Base-by-base conservation (phyloP, 2,888 invertebrate species). In the Amphimallon solstitiale region DNA sequence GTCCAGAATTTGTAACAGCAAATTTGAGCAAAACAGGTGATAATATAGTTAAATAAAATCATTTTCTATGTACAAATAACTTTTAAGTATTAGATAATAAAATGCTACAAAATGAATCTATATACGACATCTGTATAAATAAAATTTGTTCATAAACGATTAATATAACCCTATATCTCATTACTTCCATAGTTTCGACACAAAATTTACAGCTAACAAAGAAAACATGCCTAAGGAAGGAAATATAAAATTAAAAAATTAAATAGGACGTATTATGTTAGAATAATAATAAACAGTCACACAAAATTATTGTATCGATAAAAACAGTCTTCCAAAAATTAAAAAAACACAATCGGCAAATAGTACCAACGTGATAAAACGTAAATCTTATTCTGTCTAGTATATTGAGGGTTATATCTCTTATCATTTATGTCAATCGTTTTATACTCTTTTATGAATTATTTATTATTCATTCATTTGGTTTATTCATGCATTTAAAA, bases 251-350 rank as follows among this genome's bases (percentile, higher is more conserved):
- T 48, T 48, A 46, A 17, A 15, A 29, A 29, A 9, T 14, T 23
- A 48, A 35, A 59, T 3, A 23, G 19, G 48, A 62, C 62, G 37
- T 49, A 14, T n/a, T n/a, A n/a, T 38, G 19, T 35, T 12, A 48
- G 6, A 61, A 2, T 21, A 7, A 3, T 14, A 17, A 21, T 17
- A 62, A 40, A 49, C 49, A 38, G 43, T 54, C 45, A 52, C 63
- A 56, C 48, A 46, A 52, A 10, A 14, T 40, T 40, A 40, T 40
- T n/a, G 29, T 63, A 51, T 46, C 48, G 21, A 14, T 40, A 63
- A 54, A 67, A 67, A 67, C 67, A 67, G 67, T 67, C 67, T 66
- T 62, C 34, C 34, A 63, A 62, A n/a, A 56, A 43, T 43, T 29
- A 29, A 29, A 29, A 51, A 54, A 62, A 66, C n/a, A 66, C 66